Conservation (phyloP, 2,113 vertebrate species). For the Ahaetulla prasina region DNA sequence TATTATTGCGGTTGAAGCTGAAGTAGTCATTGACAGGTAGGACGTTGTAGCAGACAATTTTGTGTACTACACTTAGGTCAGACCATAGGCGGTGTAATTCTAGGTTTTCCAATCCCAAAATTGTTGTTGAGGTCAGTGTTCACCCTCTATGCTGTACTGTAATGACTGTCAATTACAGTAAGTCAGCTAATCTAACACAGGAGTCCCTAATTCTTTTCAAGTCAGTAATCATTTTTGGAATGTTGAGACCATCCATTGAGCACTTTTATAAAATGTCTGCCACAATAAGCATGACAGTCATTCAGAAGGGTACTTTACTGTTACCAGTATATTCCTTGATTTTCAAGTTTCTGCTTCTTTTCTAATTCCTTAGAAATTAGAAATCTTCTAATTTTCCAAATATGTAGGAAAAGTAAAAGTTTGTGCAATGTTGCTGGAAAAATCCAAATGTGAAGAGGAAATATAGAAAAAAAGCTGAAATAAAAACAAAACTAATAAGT, state of each 20-base stretch:
- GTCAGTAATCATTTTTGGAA: background rate
- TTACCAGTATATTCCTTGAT: background rate
- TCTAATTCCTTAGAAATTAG: background rate
- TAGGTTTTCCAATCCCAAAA: too few species aligned
- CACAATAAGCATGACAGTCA: background rate
- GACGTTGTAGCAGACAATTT: too few species aligned
- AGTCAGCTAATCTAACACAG: background rate
- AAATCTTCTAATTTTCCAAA: background rate
- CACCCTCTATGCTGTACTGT: too few species aligned
- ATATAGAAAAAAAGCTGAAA: background rate
- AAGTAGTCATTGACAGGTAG: too few species aligned
- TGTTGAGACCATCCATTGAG: background rate
- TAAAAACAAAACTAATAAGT: background rate
- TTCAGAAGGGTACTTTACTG: background rate
- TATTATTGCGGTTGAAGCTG: too few species aligned
- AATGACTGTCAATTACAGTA: background rate
- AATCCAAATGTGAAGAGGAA: background rate
- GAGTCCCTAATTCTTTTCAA: background rate
- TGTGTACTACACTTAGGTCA: too few species aligned
- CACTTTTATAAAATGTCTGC: background rate
- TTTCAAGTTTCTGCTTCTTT: background rate
- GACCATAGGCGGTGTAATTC: too few species aligned
- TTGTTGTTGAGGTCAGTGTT: background rate
- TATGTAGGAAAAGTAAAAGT: background rate
- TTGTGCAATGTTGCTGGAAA: background rate